Base-by-base conservation (phyloP, 2,888 invertebrate genomes). In the Agonum fuliginosum region DNA sequence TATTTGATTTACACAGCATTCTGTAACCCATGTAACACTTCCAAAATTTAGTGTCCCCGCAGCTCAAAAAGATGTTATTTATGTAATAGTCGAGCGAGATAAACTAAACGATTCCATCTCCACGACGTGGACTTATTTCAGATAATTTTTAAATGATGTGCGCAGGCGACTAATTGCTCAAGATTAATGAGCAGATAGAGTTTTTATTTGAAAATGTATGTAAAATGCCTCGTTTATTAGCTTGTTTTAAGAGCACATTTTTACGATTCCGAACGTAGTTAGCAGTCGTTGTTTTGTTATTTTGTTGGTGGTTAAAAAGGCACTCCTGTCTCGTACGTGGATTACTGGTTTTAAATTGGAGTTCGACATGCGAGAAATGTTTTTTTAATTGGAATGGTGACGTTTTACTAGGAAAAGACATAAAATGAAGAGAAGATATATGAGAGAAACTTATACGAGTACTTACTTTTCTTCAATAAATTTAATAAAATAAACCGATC, bases 131-230 rank as follows among this genome's bases (percentile, higher is more conserved):
- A 67, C 67, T 67, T 67, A 65, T 37, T 72, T 19, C 30, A 62
- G 74, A 74, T 74, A 74, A 74, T 74, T 74, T 74, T 74, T 43
- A 74, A 74, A 74, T 74, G 62, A 74, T 62, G 62, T 58, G 14
- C 65, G 19, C 62, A 37, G 27, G 24, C 20, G 46, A 74, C 74
- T 74, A 74, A 74, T 74, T 74, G 65, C 74, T 19, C 4, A 14
- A 74, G 74, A 74, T 74, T 74, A 74, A 74, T 74, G 43, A 27
- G 30, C 27, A 41, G 62, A 62, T 62, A 74, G 43, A 65, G 54
- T 58, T 65, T 69, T 74, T 62, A 74, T 74, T 74, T 62, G 62
- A 58, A 62, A 74, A 74, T 74, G 58, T 62, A 65, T 74, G 58
- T 74, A 74, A 41, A 62, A 74, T 74, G 74, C 30, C 43, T 43